These are phyloP conservation scores for Peromyscus attwateri DNA, from an alignment of 2,797 vertebrate species.

Conservation along the genomic window DNA sequence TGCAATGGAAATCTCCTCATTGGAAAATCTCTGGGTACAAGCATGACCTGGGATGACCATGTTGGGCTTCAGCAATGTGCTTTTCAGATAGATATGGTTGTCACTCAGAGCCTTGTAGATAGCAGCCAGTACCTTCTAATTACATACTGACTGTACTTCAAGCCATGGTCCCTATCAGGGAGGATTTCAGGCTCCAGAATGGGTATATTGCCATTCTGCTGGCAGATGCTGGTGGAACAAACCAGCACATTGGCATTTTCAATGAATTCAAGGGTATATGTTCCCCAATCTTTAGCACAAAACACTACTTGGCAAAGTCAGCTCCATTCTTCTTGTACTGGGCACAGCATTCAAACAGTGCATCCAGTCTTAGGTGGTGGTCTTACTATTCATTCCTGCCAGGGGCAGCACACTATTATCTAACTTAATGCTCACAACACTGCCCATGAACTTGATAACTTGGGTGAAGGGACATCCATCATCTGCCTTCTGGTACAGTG, in stretches of 20 bases:
- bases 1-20: not conserved
- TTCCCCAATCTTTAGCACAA: not conserved
- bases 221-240: not conserved
- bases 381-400: not conserved
- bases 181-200: not conserved
- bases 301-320: not conserved
- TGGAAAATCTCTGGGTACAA: not conserved
- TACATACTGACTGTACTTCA: not conserved
- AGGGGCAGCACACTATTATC: not conserved
- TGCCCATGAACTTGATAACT: not conserved
- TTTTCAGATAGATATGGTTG: not conserved
- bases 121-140: not conserved
- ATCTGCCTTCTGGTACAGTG: not conserved
- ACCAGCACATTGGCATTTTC: not conserved
- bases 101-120: too few species aligned
- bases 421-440: not conserved
- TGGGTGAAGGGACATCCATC: not conserved
- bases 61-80: not conserved
- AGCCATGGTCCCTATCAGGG: not conserved
- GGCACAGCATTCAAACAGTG: not conserved
- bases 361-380: not conserved
- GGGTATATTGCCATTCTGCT: not conserved
- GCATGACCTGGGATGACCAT: not conserved
- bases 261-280: not conserved
- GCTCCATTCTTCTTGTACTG: not conserved